Base-by-base conservation (phyloP, 1,140 invertebrate genomes). In the Plectrocnemia conspersa region DNA sequence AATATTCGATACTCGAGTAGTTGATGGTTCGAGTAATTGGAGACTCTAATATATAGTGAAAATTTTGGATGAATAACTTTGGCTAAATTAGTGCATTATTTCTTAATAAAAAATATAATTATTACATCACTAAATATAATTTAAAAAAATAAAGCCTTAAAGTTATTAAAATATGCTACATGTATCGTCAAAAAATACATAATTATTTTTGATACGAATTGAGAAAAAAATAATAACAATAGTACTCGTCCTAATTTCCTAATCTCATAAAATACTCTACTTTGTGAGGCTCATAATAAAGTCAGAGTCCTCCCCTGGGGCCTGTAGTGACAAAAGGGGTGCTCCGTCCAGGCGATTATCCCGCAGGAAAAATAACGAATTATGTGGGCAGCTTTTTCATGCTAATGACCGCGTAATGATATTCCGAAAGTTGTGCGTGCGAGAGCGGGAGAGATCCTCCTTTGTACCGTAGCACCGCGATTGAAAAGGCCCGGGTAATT, bases 391-490 rank as follows among this genome's bases (percentile, higher is more conserved):
- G 25, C 27, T 49, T 49, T 49, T 49, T 49, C 47, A 49, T 49
- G 27, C 47, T 49, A 49, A 49, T 49, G 47, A 35, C 27, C 1
- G 25, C 47, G 22, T 49, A 49, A 36, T 49, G 47, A 35, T 32
- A 49, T 32, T 49, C 47, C 19, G 24, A 49, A 49, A 49, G 25
- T 49, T 35, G 27, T 44, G 15, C 18, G 16, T 11, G 15, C 36
- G 7, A n/a, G 11, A 44, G 41, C 9, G 47, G 15, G 45, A 25
- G 27, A 16, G 23, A 13, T 6, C 27, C 6, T 29, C n/a, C n/a
- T n/a, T n/a, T n/a, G n/a, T n/a, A n/a, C n/a, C n/a, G n/a, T n/a
- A n/a, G n/a, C n/a, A n/a, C n/a, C n/a, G n/a, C n/a, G n/a, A n/a
- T n/a, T n/a, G n/a, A n/a, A n/a, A n/a, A n/a, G n/a, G n/a, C n/a